Evolutionary conservation across 2,888 invertebrate species (phyloP).

Genomic region (Mesodorylaimus sp.): DNA sequence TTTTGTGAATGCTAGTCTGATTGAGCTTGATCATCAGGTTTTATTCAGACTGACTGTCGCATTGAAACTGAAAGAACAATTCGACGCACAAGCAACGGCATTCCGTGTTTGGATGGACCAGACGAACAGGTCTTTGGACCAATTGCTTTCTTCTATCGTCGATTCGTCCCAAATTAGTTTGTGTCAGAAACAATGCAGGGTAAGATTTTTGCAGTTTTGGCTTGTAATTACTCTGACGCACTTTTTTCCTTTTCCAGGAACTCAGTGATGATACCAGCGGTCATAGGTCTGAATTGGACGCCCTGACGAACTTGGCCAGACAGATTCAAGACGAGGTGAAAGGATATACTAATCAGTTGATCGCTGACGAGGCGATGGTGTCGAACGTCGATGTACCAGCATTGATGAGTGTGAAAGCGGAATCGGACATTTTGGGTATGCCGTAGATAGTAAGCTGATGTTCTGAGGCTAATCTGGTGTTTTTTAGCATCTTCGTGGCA

Average conservation of each 20-base stretch:
- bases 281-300: conserved; percentile 81
- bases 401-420: neutral
- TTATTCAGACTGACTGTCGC: conserved; percentile 1
- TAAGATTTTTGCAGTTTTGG: neutral
- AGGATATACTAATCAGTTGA: conserved; percentile 36
- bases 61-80: neutral
- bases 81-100: neutral
- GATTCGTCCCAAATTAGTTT: neutral
- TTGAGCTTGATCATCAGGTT: neutral
- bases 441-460: neutral
- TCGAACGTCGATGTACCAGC: neutral
- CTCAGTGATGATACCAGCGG: conserved; percentile 82
- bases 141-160: neutral
- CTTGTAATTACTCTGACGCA: neutral
- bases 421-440: neutral
- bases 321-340: conserved; percentile 88
- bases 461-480: neutral
- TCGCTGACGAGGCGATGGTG: conserved; percentile 11
- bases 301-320: conserved; percentile 86
- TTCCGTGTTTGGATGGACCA: neutral
- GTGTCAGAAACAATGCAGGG: neutral
- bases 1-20: neutral
- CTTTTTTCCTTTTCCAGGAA: conserved; percentile 29
- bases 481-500: conserved; percentile 45
- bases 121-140: neutral